These are phyloP conservation scores for Neolamprologus longior DNA, from an alignment of 2,113 vertebrate genomes.

Conservation along the genomic window DNA sequence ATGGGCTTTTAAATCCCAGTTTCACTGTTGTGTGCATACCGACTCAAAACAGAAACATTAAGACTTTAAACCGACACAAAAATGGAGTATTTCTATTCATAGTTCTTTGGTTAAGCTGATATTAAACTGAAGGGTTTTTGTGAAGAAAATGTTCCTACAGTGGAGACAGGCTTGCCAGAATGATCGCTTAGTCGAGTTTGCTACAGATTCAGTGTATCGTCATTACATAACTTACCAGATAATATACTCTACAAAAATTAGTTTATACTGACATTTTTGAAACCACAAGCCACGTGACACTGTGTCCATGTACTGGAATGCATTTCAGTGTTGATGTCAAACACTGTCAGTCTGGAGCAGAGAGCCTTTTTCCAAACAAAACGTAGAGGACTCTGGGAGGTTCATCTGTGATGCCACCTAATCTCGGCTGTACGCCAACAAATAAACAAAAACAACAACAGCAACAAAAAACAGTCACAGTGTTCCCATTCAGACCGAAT, in stretches of 20 bases:
- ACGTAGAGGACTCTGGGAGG: not conserved
- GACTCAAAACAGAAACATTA: not conserved
- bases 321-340: not conserved
- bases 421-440: not conserved
- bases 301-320: slow-evolving; percentile 12
- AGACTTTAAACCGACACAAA: not conserved
- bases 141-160: not conserved
- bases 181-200: not conserved
- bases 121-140: not conserved
- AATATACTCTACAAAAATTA: slow-evolving; percentile 44
- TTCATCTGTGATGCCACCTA: not conserved
- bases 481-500: not conserved
- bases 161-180: not conserved
- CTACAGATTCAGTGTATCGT: slow-evolving; percentile 53
- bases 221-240: slow-evolving; percentile 70
- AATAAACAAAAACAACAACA: not conserved
- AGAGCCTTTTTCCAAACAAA: slow-evolving; percentile 7
- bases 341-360: not conserved
- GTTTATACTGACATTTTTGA: slow-evolving; percentile 1
- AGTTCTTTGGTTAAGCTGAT: not conserved
- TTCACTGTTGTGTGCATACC: not conserved
- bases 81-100: not conserved
- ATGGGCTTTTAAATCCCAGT: not conserved
- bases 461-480: not conserved
- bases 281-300: slow-evolving; percentile 15